phyloP scores from a whole-genome alignment of 2,797 vertebrate genomes.

The Diplodus puntazzo region DNA sequence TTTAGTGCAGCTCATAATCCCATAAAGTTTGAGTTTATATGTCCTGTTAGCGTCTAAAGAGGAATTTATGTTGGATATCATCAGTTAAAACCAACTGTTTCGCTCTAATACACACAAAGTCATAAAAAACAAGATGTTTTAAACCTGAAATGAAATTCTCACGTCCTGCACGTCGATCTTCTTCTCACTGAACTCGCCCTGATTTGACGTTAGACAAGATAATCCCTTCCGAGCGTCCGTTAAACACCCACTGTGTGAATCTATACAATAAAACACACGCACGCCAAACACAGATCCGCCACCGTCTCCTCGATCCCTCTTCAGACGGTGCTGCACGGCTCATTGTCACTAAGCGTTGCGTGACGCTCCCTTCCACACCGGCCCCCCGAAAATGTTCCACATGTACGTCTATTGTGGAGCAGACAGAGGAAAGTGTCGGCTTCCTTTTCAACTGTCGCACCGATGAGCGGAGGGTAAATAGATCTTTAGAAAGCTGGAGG shows the following conservation, averaged over 20 bases:
- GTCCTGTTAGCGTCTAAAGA: slow-evolving; percentile 25
- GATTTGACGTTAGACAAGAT: not conserved
- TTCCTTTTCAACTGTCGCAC: slow-evolving; percentile 47
- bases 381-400: slow-evolving; percentile 60
- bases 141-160: slow-evolving; percentile 4
- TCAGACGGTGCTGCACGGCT: slow-evolving; percentile 50
- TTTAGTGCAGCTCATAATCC: slow-evolving; percentile 46
- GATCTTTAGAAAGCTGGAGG: slow-evolving; percentile 51
- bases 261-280: not conserved
- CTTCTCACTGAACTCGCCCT: slow-evolving; percentile 17
- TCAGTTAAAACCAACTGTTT: slow-evolving; percentile 6
- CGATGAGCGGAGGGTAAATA: slow-evolving; percentile 61
- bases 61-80: slow-evolving; percentile 16
- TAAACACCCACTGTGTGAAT: slow-evolving; percentile 13
- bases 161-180: not conserved
- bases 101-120: not conserved
- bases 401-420: slow-evolving; percentile 50
- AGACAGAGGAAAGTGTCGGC: slow-evolving; percentile 40
- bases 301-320: slow-evolving; percentile 20
- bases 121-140: not conserved
- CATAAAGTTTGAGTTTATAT: slow-evolving; percentile 30
- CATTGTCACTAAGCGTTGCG: slow-evolving; percentile 74
- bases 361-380: slow-evolving; percentile 57
- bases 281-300: not conserved
- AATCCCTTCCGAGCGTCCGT: slow-evolving; percentile 5